Evolutionary conservation across 2,797 vertebrate genomes (phyloP).

Genomic region (Heliangelus exortis): DNA sequence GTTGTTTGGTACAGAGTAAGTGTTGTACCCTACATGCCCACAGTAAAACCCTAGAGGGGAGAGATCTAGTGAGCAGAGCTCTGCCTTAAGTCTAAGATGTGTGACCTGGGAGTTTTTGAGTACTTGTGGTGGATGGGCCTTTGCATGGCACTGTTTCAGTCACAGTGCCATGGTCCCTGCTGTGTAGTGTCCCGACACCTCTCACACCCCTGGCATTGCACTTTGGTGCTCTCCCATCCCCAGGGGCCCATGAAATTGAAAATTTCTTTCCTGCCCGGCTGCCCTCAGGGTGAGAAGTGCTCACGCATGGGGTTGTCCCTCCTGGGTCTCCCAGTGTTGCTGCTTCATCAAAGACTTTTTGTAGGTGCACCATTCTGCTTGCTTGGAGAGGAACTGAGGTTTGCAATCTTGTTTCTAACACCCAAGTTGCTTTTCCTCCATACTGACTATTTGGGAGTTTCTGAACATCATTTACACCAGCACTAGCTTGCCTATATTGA

Average conservation of each 20-base stretch:
- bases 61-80: rapidly evolving
- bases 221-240: background rate
- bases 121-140: background rate
- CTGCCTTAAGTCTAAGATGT: background rate
- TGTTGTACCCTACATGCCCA: rapidly evolving
- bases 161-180: rapidly evolving
- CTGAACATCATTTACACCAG: slow-evolving; percentile 11
- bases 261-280: background rate
- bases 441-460: background rate
- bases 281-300: rapidly evolving
- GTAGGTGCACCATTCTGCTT: background rate
- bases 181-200: background rate
- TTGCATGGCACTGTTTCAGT: rapidly evolving
- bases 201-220: background rate
- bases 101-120: background rate
- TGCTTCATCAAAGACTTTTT: background rate
- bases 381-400: background rate
- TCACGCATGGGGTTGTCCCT: background rate
- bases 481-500: background rate
- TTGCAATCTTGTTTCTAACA: background rate
- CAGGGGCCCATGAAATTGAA: background rate
- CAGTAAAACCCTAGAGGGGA: background rate
- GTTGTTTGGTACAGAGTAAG: background rate
- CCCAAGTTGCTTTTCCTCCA: background rate
- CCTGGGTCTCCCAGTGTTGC: background rate